Conservation (phyloP, 1,140 invertebrate species). For the Gryllus bimaculatus region DNA sequence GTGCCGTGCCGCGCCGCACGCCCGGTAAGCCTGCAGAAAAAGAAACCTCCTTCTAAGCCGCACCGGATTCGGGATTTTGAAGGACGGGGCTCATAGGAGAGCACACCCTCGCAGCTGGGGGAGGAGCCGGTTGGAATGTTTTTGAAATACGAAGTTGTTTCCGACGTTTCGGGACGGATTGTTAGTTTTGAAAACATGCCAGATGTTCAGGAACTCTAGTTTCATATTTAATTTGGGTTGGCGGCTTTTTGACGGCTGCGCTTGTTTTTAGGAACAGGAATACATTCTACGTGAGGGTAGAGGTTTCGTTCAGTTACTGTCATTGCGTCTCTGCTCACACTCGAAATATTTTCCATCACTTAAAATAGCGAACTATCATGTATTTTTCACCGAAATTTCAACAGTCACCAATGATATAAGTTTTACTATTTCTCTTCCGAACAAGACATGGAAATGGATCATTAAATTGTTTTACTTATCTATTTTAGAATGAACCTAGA, state of each 20-base stretch:
- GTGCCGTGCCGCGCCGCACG: no score
- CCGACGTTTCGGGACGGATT: background rate
- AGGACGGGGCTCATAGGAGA: background rate
- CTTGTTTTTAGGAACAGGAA: background rate
- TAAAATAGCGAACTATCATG: no score
- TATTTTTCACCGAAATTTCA: no score
- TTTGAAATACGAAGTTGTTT: background rate
- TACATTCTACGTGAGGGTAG: no score
- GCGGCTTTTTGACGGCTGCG: background rate
- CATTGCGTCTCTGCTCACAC: no score
- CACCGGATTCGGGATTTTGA: background rate
- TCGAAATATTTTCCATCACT: no score
- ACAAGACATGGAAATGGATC: no score
- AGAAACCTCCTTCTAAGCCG: background rate
- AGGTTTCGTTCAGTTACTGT: no score
- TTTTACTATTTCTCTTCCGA: no score
- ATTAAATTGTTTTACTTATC: no score
- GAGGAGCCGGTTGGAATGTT: background rate
- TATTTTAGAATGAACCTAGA: no score
- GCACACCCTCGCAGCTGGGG: background rate
- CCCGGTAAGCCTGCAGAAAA: background rate
- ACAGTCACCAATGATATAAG: no score
- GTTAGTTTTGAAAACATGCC: conserved; percentile 4
- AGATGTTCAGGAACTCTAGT: background rate
- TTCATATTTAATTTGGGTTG: conserved; percentile 2